phyloP scores from a whole-genome alignment of 1,140 invertebrate genomes.

The Battus philenor region DNA sequence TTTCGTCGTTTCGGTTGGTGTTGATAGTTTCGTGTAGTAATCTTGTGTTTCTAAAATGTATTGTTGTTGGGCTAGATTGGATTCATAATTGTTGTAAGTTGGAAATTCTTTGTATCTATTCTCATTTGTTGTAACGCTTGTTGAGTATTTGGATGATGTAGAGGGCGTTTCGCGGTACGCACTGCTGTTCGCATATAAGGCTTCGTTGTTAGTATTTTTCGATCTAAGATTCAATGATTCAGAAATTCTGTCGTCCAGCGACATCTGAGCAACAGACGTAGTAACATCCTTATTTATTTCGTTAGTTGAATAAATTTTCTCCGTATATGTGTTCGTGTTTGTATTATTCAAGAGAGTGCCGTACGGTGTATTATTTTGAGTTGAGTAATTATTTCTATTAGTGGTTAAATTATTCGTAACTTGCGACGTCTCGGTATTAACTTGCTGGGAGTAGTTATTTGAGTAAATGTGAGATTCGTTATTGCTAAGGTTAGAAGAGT shows the following conservation, averaged over 20 bases:
- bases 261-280: constrained; percentile 47
- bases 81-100: constrained; percentile 56
- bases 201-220: constrained; percentile 54
- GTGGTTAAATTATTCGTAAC: constrained; percentile 35
- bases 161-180: constrained; percentile 22
- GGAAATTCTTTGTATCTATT: constrained; percentile 44
- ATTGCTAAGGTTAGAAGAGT: constrained; percentile 22
- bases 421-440: constrained; percentile 19
- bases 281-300: constrained; percentile 26
- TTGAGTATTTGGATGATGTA: constrained; percentile 19
- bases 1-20: constrained; percentile 31
- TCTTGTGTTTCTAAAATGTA: constrained; percentile 58
- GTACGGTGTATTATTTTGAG: constrained; percentile 28
- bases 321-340: constrained; percentile 32
- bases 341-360: constrained; percentile 27
- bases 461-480: constrained; percentile 53
- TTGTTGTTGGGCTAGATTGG: constrained; percentile 47
- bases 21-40: constrained; percentile 63
- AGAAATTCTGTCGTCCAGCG: constrained; percentile 64
- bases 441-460: constrained; percentile 21
- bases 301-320: constrained; percentile 22
- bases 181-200: constrained; percentile 40
- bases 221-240: constrained; percentile 67
- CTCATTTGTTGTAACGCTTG: constrained; percentile 19
- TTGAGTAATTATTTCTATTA: constrained; percentile 23